Percentiles rank a stretch among this genome's conserved stretches.
Conservation (phyloP, 2,888 invertebrate species). For the Neoaliturus tenellus region DNA sequence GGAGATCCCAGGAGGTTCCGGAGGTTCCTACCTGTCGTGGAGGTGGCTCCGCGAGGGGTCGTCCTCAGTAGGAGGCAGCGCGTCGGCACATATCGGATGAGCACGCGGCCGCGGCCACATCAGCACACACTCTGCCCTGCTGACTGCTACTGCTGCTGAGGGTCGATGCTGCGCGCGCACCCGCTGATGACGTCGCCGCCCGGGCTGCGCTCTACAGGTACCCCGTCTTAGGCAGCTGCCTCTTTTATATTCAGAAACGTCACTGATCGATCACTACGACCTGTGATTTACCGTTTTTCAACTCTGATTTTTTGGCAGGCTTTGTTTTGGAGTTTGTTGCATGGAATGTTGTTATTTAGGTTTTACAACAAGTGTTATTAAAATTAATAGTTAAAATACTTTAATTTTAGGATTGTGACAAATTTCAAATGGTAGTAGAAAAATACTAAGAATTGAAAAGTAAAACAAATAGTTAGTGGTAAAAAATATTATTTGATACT, state of each 20-base stretch:
- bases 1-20: background rate
- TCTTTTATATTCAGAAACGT: background rate
- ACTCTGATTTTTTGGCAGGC: background rate
- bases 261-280: background rate
- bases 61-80: background rate
- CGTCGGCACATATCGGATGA: background rate
- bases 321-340: too few species aligned
- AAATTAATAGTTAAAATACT: too few species aligned
- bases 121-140: conserved; percentile 15
- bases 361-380: too few species aligned
- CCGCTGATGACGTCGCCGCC: background rate
- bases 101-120: conserved; percentile 20
- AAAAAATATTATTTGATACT: too few species aligned
- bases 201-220: background rate
- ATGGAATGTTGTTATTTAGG: too few species aligned
- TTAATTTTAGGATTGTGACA: too few species aligned
- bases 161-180: conserved; percentile 13
- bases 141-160: background rate
- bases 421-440: too few species aligned
- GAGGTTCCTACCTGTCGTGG: background rate
- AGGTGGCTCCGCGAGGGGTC: background rate
- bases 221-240: background rate
- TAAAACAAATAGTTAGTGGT: too few species aligned
- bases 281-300: background rate
- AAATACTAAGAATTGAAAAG: too few species aligned